A percentile compares a stretch with the other conserved stretches of the same genome.
Conservation (phyloP, 2,797 vertebrate species). For the Acridotheres tristis region DNA sequence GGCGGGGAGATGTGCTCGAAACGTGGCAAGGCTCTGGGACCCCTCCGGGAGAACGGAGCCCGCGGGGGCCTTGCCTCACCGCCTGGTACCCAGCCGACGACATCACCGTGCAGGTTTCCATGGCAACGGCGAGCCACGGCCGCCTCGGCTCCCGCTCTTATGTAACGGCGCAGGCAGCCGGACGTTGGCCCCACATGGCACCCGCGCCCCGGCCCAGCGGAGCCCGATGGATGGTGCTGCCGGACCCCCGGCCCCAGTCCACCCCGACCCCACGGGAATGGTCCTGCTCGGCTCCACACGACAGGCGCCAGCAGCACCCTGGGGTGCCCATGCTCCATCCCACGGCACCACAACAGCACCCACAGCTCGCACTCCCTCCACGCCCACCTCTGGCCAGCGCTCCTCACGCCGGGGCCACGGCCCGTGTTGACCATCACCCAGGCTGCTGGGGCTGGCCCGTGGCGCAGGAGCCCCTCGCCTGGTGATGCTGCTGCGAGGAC, state of each 20-base stretch:
- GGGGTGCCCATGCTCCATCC: not conserved
- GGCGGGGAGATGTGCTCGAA: rapidly evolving
- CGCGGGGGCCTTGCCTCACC: slow-evolving; percentile 18
- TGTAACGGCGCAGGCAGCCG: slow-evolving; percentile 38
- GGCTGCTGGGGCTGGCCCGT: not conserved
- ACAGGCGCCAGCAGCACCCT: not conserved
- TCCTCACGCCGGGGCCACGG: not conserved
- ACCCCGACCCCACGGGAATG: not conserved
- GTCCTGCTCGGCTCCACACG: not conserved
- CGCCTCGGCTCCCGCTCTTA: slow-evolving; percentile 62
- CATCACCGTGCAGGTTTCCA: slow-evolving; percentile 63
- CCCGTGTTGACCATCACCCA: not conserved
- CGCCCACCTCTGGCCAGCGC: rapidly evolving
- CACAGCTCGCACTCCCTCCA: not conserved
- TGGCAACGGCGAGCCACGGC: slow-evolving; percentile 52
- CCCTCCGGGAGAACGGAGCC: not conserved
- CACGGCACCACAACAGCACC: not conserved
- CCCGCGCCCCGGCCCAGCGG: not conserved
- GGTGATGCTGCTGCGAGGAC: not conserved
- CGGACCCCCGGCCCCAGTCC: not conserved
- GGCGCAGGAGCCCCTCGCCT: not conserved
- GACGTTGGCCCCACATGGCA: not conserved
- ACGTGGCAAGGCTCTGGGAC: not conserved
- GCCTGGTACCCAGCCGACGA: slow-evolving; percentile 46
- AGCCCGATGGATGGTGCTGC: rapidly evolving